phyloP scores from a whole-genome alignment of 2,888 invertebrate species.

The Tenthredo mesomela region DNA sequence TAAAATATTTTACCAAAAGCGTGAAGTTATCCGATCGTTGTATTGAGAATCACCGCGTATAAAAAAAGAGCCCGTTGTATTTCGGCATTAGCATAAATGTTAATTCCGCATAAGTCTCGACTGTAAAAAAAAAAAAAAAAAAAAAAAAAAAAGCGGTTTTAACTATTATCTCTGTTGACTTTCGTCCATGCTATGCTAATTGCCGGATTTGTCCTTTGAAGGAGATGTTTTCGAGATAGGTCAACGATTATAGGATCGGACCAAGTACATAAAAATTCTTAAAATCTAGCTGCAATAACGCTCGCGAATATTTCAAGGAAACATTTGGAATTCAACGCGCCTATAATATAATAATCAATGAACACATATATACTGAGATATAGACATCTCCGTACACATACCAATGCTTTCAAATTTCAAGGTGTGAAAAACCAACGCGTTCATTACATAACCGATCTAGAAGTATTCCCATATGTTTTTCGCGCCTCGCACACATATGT shows the following conservation, averaged over 20 bases:
- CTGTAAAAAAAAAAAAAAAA: conserved; percentile 33
- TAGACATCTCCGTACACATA: too few species aligned
- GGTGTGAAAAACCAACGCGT: conserved; percentile 27
- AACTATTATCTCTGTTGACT: conserved; percentile 40
- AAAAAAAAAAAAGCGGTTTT: conserved; percentile 45
- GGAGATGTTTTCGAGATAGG: conserved; percentile 42
- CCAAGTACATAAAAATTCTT: conserved; percentile 21
- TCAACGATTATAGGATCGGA: conserved; percentile 2
- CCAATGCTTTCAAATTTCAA: conserved; percentile 6
- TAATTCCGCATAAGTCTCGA: conserved; percentile 36
- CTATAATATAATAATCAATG: background rate
- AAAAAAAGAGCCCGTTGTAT: conserved; percentile 12
- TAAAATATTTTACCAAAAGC: background rate
- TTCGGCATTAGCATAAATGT: conserved; percentile 39
- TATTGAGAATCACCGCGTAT: background rate
- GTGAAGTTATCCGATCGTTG: background rate
- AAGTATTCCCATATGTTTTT: background rate
- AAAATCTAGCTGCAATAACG: background rate
- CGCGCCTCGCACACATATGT: background rate
- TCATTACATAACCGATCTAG: conserved; percentile 40
- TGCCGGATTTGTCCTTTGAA: conserved; percentile 47
- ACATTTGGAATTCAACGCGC: conserved; percentile 13
- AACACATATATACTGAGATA: background rate
- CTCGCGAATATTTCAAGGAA: background rate
- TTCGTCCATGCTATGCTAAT: conserved; percentile 46